Percentiles rank a stretch among this genome's conserved stretches.
phyloP scores from a whole-genome alignment of 2,888 invertebrate species.

The Pyrrhosoma nymphula region DNA sequence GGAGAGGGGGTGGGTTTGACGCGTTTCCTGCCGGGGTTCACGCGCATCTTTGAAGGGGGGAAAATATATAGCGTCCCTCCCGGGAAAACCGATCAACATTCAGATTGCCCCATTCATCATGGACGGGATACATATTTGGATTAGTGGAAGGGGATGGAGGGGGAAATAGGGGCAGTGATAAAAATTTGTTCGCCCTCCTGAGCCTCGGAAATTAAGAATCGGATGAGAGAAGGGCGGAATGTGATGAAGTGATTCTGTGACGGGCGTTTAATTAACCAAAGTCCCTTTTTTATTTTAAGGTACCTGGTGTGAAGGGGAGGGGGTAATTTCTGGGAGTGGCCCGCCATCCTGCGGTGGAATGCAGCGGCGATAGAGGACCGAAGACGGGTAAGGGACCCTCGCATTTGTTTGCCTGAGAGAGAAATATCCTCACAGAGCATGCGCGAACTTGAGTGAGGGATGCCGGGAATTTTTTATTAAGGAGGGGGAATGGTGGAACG shows the following conservation, averaged over 20 bases:
- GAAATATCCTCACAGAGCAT: not conserved
- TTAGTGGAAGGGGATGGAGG: constrained; percentile 15
- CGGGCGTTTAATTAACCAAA: constrained; percentile 64
- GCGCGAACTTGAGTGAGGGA: not conserved
- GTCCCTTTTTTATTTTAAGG: constrained; percentile 45
- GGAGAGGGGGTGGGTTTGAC: not conserved
- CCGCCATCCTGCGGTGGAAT: not conserved
- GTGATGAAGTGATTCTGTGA: constrained; percentile 67
- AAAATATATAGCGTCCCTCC: constrained; percentile 44
- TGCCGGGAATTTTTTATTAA: not conserved
- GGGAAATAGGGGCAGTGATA: constrained; percentile 35
- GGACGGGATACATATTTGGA: constrained; percentile 61
- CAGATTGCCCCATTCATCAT: constrained; percentile 60
- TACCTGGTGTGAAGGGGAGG: not conserved
- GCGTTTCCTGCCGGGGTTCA: not conserved
- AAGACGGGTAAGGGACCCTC: not conserved
- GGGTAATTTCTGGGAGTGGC: constrained; percentile 59
- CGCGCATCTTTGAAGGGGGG: constrained; percentile 48
- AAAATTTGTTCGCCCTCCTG: constrained; percentile 58
- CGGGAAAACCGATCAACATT: constrained; percentile 61
- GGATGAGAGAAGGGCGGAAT: constrained; percentile 23
- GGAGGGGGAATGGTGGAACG: not conserved
- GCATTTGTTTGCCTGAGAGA: not conserved
- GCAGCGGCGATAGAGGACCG: not conserved
- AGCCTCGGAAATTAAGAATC: constrained; percentile 59